A percentile compares a stretch with the other conserved stretches of the same genome.
Conservation (phyloP, 2,888 invertebrate species). For the Argynnis bischoffii region DNA sequence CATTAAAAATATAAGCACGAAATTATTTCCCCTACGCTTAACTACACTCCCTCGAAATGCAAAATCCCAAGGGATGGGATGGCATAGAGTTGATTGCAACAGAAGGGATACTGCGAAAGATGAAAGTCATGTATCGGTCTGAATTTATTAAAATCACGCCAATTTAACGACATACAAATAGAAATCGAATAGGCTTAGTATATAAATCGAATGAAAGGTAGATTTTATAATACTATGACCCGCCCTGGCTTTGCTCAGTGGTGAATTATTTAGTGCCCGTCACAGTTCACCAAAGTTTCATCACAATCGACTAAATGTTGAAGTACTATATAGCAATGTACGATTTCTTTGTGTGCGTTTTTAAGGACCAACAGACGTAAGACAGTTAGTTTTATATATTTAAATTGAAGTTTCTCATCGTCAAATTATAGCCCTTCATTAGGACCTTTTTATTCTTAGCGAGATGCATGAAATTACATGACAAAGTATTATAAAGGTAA, state of each 20-base stretch:
- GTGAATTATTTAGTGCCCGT: no score
- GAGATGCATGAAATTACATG: no score
- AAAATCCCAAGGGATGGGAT: constrained; percentile 55
- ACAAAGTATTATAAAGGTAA: neutral
- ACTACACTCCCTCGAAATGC: constrained; percentile 48
- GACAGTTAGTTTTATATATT: no score
- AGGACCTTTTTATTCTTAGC: no score
- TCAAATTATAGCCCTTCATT: no score
- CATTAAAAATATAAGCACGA: constrained; percentile 66
- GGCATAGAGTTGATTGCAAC: constrained; percentile 52
- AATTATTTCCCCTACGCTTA: constrained; percentile 51
- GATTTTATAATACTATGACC: neutral
- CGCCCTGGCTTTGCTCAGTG: no score
- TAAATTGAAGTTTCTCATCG: no score
- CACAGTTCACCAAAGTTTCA: no score
- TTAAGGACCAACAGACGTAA: no score
- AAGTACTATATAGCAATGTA: no score
- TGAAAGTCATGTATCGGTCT: constrained; percentile 42
- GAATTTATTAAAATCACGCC: constrained; percentile 25
- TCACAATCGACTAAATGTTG: no score
- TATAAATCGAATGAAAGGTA: neutral
- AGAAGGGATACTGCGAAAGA: constrained; percentile 42
- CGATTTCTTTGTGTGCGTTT: no score
- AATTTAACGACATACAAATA: neutral
- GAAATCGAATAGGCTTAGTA: neutral